A percentile compares a stretch with the other conserved stretches of the same genome.
Evolutionary conservation across 1,140 invertebrate species (phyloP).

Genomic region (Euwallacea fornicatus): DNA sequence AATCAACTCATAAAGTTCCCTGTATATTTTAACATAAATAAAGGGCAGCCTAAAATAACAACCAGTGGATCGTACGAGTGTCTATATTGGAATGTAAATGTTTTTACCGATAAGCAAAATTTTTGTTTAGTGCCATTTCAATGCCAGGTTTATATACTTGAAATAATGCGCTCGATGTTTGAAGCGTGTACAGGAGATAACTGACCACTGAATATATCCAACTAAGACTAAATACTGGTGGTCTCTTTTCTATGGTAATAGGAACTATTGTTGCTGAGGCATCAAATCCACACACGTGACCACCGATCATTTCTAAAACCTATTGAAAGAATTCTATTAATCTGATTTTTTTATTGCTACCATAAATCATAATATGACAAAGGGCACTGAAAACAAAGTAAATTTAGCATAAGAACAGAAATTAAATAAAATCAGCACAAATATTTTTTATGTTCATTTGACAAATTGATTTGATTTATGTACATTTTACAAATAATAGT

Average conservation of each 20-base stretch:
- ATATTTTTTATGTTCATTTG: no score
- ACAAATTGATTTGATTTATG: no score
- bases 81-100: background rate
- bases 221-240: conserved; percentile 44
- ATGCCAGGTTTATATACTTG: conserved; percentile 40
- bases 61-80: background rate
- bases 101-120: conserved; percentile 44
- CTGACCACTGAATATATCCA: conserved; percentile 48
- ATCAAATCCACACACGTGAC: conserved; percentile 46
- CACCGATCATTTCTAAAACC: conserved; percentile 49
- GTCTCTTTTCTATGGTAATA: conserved; percentile 44
- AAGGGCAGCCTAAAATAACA: conserved; percentile 43
- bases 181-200: conserved; percentile 43
- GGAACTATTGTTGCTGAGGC: conserved; percentile 41
- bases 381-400: no score
- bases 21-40: conserved; percentile 45
- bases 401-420: no score
- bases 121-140: conserved; percentile 37
- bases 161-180: conserved; percentile 42
- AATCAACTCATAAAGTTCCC: conserved; percentile 44
- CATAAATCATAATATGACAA: no score
- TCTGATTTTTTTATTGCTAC: no score
- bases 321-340: conserved; percentile 4
- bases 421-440: conserved; percentile 5
- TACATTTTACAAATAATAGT: no score